Evolutionary conservation across 1,140 invertebrate species (phyloP), one percentile per base, ranked within the genome.

Genomic region (Lasioglossum albipes): DNA sequence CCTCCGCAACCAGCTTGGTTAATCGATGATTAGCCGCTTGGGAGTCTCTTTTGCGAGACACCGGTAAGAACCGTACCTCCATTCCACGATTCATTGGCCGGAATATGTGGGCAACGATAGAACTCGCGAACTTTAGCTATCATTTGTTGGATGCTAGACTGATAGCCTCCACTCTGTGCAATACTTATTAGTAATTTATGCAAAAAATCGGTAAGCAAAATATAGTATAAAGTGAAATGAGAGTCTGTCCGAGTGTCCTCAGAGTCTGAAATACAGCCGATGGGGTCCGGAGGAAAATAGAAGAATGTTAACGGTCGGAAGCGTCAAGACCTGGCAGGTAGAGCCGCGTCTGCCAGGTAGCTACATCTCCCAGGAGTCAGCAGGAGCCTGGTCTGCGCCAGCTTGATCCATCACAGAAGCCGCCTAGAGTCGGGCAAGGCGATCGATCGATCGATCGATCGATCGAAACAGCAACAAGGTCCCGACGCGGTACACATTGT

Each of bases 1-100:
- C 75, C 75, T 68, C 54, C 71, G 64, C 41, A 45, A 41, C 62
- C 41, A 49, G 73, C 82, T 73, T 68, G 66, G 59, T 70, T 73
- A 75, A 83, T 84, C 73, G 78, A 84, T 85, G 83, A 85, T 85
- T 84, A 85, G 84, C 72, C 83, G 84, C 74, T 41, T 70, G 74
- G 69, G 22, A 52, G 79, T 64, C 57, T 31, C 45, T 41, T n/a
- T 7, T 6, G 10, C 13, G 2, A 20, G 31, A 65, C 5, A 36
- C 31, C 31, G 62, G 27, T 13, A 6, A 13, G 5, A 49, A 13
- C 45, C 45, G 45, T 10, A 13, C 9, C 45, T 49, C 45, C 10
- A 12, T 49, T 49, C 45, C 12, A 12, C 10, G 45, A 12, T 49
- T 0, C 10, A 49, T 49, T 10, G 45, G 45, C 10, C 10, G 12